Evolutionary conservation across 2,888 invertebrate species (phyloP).

Genomic region (Mesodorylaimus sp.): DNA sequence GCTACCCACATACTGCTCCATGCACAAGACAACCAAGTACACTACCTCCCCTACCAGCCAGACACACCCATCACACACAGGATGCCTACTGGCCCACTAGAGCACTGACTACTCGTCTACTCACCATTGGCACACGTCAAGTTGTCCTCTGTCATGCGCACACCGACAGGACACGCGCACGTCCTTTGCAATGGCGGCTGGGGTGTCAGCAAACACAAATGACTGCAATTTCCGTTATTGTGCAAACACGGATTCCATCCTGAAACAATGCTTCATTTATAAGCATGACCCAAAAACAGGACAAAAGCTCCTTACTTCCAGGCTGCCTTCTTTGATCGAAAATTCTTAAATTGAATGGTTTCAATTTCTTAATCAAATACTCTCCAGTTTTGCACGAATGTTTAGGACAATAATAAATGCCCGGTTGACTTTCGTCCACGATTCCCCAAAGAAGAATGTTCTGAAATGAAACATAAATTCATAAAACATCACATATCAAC

Average conservation of each 20-base stretch:
- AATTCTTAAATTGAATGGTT: neutral
- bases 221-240: slow-evolving; percentile 67
- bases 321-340: slow-evolving; percentile 13
- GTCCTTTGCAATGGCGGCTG: slow-evolving; percentile 47
- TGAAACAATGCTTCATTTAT: slow-evolving; percentile 8
- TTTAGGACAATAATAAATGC: neutral
- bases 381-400: slow-evolving; percentile 28
- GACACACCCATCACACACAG: no score
- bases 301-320: neutral
- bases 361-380: slow-evolving; percentile 2
- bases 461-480: neutral
- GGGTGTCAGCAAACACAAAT: slow-evolving; percentile 55
- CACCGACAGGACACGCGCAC: slow-evolving; percentile 69
- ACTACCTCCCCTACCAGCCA: no score
- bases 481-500: no score
- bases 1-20: no score
- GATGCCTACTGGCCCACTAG: no score
- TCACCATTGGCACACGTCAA: slow-evolving; percentile 53
- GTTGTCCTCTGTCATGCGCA: slow-evolving; percentile 48
- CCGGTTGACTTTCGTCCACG: no score
- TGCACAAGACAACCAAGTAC: no score
- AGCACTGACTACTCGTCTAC: no score
- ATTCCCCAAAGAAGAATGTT: neutral
- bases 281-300: neutral
- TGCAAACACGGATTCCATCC: slow-evolving; percentile 53